phyloP scores from a whole-genome alignment of 2,888 invertebrate genomes.

The Hetaerina titia region DNA sequence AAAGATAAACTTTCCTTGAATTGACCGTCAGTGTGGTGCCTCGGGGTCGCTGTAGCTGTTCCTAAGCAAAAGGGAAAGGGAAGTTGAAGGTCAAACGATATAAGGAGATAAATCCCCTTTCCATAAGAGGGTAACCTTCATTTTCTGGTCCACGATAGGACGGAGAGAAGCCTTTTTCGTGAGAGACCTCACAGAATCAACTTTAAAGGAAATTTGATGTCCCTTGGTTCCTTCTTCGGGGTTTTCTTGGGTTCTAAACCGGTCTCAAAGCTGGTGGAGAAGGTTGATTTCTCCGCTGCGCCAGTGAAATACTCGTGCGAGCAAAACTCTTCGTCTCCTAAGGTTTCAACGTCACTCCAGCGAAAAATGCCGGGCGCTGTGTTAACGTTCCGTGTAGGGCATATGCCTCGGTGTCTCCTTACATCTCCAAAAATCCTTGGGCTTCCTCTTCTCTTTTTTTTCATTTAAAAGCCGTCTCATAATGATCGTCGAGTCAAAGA shows the following conservation, averaged over 20 bases:
- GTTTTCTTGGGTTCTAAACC: conserved; percentile 40
- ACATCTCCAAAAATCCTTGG: conserved; percentile 34
- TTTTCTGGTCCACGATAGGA: conserved; percentile 25
- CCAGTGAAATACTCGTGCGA: conserved; percentile 11
- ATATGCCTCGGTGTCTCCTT: conserved; percentile 45
- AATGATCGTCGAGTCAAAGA: conserved; percentile 7
- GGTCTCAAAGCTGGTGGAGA: conserved; percentile 15
- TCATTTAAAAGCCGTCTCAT: conserved; percentile 26
- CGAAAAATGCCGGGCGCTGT: not conserved
- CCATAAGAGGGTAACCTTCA: not conserved
- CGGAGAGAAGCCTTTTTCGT: conserved; percentile 13
- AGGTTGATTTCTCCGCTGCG: conserved; percentile 30
- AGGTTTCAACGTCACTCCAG: conserved; percentile 50
- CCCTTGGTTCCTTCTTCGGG: conserved; percentile 10
- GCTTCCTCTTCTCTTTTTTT: not conserved
- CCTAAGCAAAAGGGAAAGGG: not conserved
- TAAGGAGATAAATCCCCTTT: not conserved
- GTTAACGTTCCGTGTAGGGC: conserved; percentile 21
- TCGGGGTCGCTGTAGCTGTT: not conserved
- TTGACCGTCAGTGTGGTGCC: too few species aligned
- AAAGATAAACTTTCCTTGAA: too few species aligned
- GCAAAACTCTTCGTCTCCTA: conserved; percentile 29
- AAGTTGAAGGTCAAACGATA: not conserved
- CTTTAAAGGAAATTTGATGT: conserved; percentile 30
- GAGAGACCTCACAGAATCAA: conserved; percentile 44